phyloP scores from a whole-genome alignment of 2,113 vertebrate genomes.

The Sterrhoptilus dennistouni region DNA sequence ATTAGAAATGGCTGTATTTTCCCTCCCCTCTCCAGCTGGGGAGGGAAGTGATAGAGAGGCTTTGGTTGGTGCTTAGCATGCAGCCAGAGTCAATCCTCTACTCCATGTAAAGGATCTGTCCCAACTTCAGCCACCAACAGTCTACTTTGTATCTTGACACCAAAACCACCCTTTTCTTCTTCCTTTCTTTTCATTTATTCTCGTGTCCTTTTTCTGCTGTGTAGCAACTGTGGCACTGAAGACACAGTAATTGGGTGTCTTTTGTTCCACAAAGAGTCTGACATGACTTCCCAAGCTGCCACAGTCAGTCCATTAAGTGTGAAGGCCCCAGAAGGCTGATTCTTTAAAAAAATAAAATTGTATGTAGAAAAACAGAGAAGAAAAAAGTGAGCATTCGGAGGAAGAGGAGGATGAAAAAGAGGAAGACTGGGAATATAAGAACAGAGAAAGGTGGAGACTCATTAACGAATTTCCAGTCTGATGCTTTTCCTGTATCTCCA shows the following conservation, averaged over 20 bases:
- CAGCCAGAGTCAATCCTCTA: neutral
- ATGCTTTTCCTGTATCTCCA: neutral
- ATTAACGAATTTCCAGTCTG: neutral
- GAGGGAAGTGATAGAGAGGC: neutral
- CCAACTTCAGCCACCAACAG: neutral
- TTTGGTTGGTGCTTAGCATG: neutral
- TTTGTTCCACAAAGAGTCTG: constrained; percentile 13
- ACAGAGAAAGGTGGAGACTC: neutral
- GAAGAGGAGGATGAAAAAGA: neutral
- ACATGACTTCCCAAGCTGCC: neutral
- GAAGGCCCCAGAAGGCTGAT: neutral
- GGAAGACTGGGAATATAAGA: neutral
- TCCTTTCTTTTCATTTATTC: neutral
- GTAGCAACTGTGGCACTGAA: neutral
- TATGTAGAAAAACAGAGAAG: neutral
- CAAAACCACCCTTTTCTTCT: neutral
- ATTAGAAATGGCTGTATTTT: neutral
- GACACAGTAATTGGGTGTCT: neutral
- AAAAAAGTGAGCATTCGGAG: neutral
- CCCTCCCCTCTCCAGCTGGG: neutral
- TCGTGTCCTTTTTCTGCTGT: neutral
- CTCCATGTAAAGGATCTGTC: neutral
- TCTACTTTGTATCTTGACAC: neutral
- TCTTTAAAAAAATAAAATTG: neutral
- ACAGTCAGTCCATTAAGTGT: neutral